Evolutionary conservation across 2,888 invertebrate genomes (phyloP).

Genomic region (Polyommatus icarus): DNA sequence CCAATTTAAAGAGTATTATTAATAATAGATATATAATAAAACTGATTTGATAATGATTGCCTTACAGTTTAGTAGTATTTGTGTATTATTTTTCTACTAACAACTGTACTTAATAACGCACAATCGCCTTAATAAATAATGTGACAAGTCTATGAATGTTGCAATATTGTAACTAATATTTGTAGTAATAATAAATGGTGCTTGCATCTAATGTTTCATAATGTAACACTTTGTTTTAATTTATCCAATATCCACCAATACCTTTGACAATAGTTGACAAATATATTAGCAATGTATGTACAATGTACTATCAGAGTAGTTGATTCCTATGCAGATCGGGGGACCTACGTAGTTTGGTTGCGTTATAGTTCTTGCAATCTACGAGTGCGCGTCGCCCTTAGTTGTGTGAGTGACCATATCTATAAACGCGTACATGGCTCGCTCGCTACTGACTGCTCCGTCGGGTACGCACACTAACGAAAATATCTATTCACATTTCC

Average conservation of each 20-base stretch:
- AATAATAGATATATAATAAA: background rate
- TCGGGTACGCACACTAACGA: too few species aligned
- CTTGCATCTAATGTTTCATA: slow-evolving; percentile 23
- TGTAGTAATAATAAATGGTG: slow-evolving; percentile 21
- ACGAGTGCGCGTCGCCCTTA: too few species aligned
- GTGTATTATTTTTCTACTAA: slow-evolving; percentile 4
- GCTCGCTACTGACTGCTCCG: too few species aligned
- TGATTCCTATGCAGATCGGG: too few species aligned
- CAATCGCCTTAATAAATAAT: background rate
- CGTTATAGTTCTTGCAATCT: too few species aligned
- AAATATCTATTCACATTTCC: too few species aligned
- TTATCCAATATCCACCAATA: background rate
- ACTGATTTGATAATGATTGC: background rate
- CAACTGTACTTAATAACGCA: slow-evolving; percentile 5
- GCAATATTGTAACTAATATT: slow-evolving; percentile 10
- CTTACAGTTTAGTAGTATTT: background rate
- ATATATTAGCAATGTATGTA: too few species aligned
- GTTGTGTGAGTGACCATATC: too few species aligned
- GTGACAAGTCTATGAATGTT: slow-evolving; percentile 2
- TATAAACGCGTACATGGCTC: too few species aligned
- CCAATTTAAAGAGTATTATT: slow-evolving; percentile 16
- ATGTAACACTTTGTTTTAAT: background rate
- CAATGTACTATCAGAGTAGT: too few species aligned
- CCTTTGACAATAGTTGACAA: background rate
- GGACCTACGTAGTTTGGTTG: too few species aligned